Percentiles rank a stretch among this genome's conserved stretches.
Evolutionary conservation across 2,113 vertebrate genomes (phyloP).

Genomic region (Macquaria australasica): DNA sequence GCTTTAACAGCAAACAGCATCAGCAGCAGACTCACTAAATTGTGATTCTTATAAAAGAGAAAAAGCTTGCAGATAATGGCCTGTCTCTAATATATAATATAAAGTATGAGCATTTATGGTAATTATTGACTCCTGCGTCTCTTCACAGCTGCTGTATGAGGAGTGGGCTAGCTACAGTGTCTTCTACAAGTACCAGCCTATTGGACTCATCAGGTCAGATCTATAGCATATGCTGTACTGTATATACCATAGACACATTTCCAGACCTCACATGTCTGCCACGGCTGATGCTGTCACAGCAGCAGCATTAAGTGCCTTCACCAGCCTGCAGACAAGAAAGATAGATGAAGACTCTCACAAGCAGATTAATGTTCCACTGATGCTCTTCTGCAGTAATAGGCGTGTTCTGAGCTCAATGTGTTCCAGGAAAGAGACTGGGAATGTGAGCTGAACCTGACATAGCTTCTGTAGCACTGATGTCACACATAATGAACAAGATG

Average conservation of each 20-base stretch:
- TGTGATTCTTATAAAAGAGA: background rate
- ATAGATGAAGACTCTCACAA: background rate
- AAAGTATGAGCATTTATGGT: background rate
- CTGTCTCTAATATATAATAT: background rate
- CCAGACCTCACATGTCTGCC: background rate
- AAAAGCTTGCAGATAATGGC: background rate
- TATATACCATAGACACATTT: background rate
- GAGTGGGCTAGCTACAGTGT: slow-evolving; percentile 96
- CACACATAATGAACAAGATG: background rate
- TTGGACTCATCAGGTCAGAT: slow-evolving; percentile 94
- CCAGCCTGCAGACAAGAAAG: background rate
- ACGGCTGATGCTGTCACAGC: background rate
- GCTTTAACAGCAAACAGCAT: background rate
- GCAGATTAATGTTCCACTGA: background rate
- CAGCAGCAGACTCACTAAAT: background rate
- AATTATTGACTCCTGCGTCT: background rate
- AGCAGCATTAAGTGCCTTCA: background rate
- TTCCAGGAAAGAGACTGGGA: background rate
- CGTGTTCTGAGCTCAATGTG: background rate
- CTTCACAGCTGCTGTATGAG: slow-evolving; percentile 91
- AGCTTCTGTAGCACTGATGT: background rate
- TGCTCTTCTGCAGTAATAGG: background rate
- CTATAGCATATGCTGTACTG: background rate
- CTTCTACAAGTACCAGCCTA: slow-evolving; percentile 98
- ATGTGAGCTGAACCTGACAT: background rate